phyloP scores from a whole-genome alignment of 2,888 invertebrate genomes.

The Lagria hirta region DNA sequence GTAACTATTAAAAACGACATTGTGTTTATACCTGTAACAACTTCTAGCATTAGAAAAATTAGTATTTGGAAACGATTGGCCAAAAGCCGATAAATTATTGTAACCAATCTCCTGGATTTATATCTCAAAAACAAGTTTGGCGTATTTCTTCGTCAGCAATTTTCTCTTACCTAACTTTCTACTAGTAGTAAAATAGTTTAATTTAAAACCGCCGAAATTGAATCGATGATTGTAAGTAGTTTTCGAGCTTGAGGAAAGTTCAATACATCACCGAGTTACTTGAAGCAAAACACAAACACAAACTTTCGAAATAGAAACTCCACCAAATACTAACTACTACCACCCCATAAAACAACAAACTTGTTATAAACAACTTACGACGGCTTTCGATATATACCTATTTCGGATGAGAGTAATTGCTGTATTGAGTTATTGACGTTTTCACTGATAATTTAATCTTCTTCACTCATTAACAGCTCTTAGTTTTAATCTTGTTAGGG shows the following conservation, averaged over 20 bases:
- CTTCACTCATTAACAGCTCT: constrained; percentile 9
- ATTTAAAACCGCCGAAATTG: constrained; percentile 15
- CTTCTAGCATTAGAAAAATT: too few species aligned
- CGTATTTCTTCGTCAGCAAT: too few species aligned
- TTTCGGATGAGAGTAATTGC: constrained; percentile 9
- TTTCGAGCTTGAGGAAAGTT: constrained; percentile 14
- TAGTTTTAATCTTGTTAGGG: constrained; percentile 16
- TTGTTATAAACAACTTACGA: constrained; percentile 16
- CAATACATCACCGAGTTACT: constrained; percentile 18
- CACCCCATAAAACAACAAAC: constrained; percentile 17
- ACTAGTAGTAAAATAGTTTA: too few species aligned
- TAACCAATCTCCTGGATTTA: too few species aligned
- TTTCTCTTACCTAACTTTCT: too few species aligned
- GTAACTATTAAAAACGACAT: too few species aligned
- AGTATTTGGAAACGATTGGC: too few species aligned
- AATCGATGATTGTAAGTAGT: constrained; percentile 16
- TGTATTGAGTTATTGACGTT: constrained; percentile 13
- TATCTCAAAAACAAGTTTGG: too few species aligned
- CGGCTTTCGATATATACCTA: constrained; percentile 5
- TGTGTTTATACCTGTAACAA: too few species aligned
- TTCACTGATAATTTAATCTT: constrained; percentile 10
- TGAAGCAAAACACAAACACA: constrained; percentile 13
- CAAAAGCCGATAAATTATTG: too few species aligned
- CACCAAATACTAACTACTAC: too few species aligned
- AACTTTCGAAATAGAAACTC: constrained; percentile 16